Conservation (phyloP, 2,113 vertebrate species). For the Myxocyprinus asiaticus region DNA sequence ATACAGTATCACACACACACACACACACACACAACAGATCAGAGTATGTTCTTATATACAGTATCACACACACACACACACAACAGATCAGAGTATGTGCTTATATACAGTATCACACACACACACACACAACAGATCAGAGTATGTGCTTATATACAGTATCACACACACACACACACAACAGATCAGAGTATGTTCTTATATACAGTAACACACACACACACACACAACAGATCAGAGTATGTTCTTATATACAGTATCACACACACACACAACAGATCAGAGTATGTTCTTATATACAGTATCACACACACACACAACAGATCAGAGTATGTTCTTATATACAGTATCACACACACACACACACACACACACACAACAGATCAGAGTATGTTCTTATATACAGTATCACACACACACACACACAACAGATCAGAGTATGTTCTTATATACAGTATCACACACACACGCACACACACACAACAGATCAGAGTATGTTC, state of each 20-base stretch:
- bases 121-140: background rate
- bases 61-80: constrained; percentile 1
- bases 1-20: too few relatives aligned
- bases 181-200: too few relatives aligned
- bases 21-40: too few relatives aligned
- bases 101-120: background rate
- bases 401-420: background rate
- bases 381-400: background rate
- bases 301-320: too few relatives aligned
- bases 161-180: too few relatives aligned
- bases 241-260: background rate
- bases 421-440: background rate
- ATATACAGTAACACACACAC: background rate
- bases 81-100: background rate
- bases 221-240: background rate
- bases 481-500: too few relatives aligned
- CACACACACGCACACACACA: too few relatives aligned
- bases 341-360: too few relatives aligned
- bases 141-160: background rate
- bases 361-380: background rate
- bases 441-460: background rate
- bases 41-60: too few relatives aligned
- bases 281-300: background rate
- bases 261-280: background rate
- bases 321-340: too few relatives aligned